Percentiles rank a stretch among this genome's conserved stretches.
Evolutionary conservation across 2,888 invertebrate species (phyloP).

Genomic region (Camponotus fellah): DNA sequence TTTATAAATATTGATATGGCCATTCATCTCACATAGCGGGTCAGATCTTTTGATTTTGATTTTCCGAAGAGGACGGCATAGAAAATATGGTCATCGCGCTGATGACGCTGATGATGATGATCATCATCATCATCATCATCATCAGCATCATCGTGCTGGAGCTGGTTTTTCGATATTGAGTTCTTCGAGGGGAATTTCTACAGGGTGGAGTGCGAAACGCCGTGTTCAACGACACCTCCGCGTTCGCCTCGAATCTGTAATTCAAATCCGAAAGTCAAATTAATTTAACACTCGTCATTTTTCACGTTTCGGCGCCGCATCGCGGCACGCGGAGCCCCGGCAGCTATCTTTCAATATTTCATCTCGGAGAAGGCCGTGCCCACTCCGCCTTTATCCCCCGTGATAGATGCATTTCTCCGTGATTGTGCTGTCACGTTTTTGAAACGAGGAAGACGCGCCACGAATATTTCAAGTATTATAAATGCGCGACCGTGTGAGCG

Average conservation of each 20-base stretch:
- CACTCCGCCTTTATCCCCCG: not conserved
- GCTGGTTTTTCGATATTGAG: slow-evolving; percentile 50
- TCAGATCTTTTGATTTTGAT: slow-evolving; percentile 52
- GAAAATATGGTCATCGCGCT: slow-evolving; percentile 27
- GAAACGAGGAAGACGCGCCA: slow-evolving; percentile 29
- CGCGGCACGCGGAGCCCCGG: slow-evolving; percentile 62
- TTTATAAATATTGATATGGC: slow-evolving; percentile 75
- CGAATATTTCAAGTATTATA: slow-evolving; percentile 52
- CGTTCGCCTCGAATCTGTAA: slow-evolving; percentile 76
- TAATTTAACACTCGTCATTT: slow-evolving; percentile 83
- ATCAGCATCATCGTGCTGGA: slow-evolving; percentile 56
- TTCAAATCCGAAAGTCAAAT: slow-evolving; percentile 80
- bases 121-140: slow-evolving; percentile 27
- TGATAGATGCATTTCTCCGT: slow-evolving; percentile 67
- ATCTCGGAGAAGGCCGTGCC: slow-evolving; percentile 54
- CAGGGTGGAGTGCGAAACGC: slow-evolving; percentile 67
- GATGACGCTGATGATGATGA: slow-evolving; percentile 42
- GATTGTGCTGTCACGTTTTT: slow-evolving; percentile 56
- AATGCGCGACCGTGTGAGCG: slow-evolving; percentile 14
- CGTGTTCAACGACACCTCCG: slow-evolving; percentile 73
- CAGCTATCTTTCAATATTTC: slow-evolving; percentile 75
- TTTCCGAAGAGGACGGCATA: slow-evolving; percentile 34
- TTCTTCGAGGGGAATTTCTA: slow-evolving; percentile 63
- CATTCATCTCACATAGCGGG: slow-evolving; percentile 15
- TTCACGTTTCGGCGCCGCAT: slow-evolving; percentile 75